Evolutionary conservation across 2,888 invertebrate genomes (phyloP), one percentile per base, ranked within the genome.

Genomic region (Trissonchulus sp.): DNA sequence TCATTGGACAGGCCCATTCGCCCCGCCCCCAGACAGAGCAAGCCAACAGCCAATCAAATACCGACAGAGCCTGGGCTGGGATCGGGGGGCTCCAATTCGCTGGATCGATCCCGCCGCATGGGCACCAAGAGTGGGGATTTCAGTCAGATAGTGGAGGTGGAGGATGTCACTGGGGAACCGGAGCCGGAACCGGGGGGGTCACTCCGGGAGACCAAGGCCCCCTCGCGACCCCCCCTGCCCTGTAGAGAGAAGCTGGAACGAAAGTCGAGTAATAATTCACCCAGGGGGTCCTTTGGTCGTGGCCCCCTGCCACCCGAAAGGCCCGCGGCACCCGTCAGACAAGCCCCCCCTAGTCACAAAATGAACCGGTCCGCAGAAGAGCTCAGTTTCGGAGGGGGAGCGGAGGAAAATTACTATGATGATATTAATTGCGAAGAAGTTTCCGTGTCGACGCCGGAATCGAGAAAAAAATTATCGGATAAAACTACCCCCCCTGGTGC

Each of bases 81-180:
- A 15, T 8, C 8, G 48, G 48, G 23, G 8, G 48, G 48, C 23
- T 15, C 48, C 8, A 15, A 8, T 48, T 48, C 48, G 8, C 48
- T 48, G 48, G 8, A 48, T 48, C 48, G 48, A 48, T 48, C 48
- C 48, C 8, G 48, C 8, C 48, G 48, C 8, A 15, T 48, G 23
- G 48, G 48, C 48, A 48, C 48, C 48, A 48, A 48, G 48, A 48
- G 48, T 48, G 48, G 48, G 48, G 48, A 48, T 23, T 48, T 48
- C 23, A 48, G 48, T 48, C 48, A 48, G 48, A 48, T 48, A 15
- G 48, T 48, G 48, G 48, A 48, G 48, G 48, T 48, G 8, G 23
- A 23, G 48, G 48, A 48, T 48, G 8, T 15, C 23, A 23, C 8
- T 8, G 23, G 48, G 8, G 48, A 48, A 48, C 8, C 8, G 8